These are phyloP conservation scores for Lacanobia oleracea DNA, from an alignment of 2,888 invertebrate genomes.

Conservation along the genomic window DNA sequence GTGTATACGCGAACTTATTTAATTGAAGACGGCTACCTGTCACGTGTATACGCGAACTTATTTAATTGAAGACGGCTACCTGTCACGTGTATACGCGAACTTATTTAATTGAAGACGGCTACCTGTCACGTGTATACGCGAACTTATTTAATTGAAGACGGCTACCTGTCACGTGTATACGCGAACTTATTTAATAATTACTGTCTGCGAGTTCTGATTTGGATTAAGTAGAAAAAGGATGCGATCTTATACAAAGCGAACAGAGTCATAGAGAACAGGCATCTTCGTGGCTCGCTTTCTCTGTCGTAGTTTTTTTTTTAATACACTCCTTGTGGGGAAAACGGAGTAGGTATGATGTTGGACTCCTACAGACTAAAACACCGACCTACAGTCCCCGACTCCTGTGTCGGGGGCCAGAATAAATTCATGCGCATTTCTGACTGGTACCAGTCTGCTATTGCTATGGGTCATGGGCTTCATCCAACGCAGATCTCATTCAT, in stretches of 20 bases:
- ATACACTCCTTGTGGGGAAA: too few relatives aligned
- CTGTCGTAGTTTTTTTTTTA: too few relatives aligned
- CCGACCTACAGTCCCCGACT: too few relatives aligned
- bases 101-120: conserved; percentile 86
- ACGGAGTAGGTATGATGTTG: too few relatives aligned
- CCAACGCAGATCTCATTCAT: neutral
- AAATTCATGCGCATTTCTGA: too few relatives aligned
- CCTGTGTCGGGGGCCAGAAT: too few relatives aligned
- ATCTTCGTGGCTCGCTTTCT: neutral
- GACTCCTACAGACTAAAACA: too few relatives aligned
- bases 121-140: conserved; percentile 78
- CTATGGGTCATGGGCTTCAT: too few relatives aligned
- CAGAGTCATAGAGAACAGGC: neutral
- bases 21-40: conserved; percentile 84
- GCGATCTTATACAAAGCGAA: conserved; percentile 41
- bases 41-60: conserved; percentile 76
- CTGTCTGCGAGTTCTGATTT: conserved; percentile 65
- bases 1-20: conserved; percentile 81
- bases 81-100: conserved; percentile 76
- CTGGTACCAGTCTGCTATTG: too few relatives aligned
- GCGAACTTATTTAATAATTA: conserved; percentile 87
- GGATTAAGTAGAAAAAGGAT: conserved; percentile 49
- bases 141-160: conserved; percentile 87
- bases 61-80: conserved; percentile 86
- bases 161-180: conserved; percentile 79